A percentile compares a stretch with the other conserved stretches of the same genome.
These are phyloP conservation scores for Copidosoma aretas DNA, from an alignment of 2,888 invertebrate species.

Conservation along the genomic window DNA sequence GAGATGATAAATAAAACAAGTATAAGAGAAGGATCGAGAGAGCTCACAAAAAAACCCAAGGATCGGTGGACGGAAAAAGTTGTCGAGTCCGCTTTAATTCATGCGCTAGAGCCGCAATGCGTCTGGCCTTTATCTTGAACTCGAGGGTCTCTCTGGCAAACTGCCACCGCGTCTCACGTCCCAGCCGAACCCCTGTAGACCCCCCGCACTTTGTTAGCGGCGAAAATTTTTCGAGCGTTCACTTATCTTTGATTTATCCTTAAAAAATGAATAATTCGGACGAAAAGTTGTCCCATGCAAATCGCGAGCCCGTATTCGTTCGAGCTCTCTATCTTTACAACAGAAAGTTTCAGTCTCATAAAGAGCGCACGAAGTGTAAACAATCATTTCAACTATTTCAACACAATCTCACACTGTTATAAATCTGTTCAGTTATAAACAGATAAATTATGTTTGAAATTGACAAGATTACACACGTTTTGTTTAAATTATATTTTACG, in stretches of 20 bases:
- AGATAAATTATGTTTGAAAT: too few species aligned
- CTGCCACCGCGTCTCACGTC: conserved; percentile 25
- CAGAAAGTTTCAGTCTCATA: too few species aligned
- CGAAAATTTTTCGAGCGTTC: conserved; percentile 1
- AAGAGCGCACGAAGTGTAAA: too few species aligned
- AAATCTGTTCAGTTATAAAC: too few species aligned
- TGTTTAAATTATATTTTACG: too few species aligned
- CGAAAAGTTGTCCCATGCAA: background rate
- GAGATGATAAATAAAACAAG: background rate
- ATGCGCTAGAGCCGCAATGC: conserved; percentile 27
- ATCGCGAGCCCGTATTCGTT: background rate
- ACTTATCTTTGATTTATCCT: conserved; percentile 1
- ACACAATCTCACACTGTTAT: too few species aligned
- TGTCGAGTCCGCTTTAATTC: conserved; percentile 25
- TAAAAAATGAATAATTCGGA: background rate
- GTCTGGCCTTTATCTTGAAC: conserved; percentile 31
- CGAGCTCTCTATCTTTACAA: too few species aligned
- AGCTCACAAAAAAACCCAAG: background rate
- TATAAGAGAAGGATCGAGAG: background rate
- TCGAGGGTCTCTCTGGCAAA: conserved; percentile 18
- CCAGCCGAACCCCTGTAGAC: conserved; percentile 19
- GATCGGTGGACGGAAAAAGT: background rate
- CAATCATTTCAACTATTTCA: too few species aligned
- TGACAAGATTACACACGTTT: too few species aligned
- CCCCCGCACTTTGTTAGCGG: conserved; percentile 13